Base-by-base conservation (phyloP, 2,113 vertebrate genomes). In the Anthoscopus minutus region DNA sequence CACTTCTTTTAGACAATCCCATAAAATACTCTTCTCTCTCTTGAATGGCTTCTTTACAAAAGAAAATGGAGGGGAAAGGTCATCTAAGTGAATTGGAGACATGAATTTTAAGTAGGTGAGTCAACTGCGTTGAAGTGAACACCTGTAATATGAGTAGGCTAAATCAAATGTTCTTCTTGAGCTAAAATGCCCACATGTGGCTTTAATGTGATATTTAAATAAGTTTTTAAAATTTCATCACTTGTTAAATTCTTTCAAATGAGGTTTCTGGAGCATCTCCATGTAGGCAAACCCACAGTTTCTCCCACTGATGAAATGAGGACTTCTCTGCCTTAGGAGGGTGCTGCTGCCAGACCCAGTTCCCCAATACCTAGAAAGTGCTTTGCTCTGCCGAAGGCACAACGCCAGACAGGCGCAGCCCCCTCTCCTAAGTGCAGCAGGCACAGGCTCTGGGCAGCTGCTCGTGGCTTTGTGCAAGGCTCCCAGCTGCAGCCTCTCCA, bases 391-490 rank as follows among this genome's bases (percentile, higher is more conserved):
- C 21, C 1, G 18, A 38, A 58, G 51, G 51, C 79, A 7, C 0
- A 1, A 77, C 57, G 57, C 44, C 62, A 89, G 70, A 4, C 0
- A 0, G 3, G 25, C 3, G 0, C 27, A 19, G 40, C 18, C 86
- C 16, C 76, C 54, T 17, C n/a, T 44, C 1, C 1, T 16, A 5
- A 66, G 48, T 3, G 38, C 62, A n/a, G 73, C 57, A 64, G 33
- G 7, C 6, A 10, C 25, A 1, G 67, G 38, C 45, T 81, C 37
- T 56, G 74, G 57, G 61, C 69, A 74, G 51, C 81, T 74, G 77
- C 57, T 7, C 0, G 1, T 57, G 80, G 35, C 23, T 54, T 42
- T 40, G 44, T 56, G 81, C 4, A 5, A 30, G 67, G 60, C 40
- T 70, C 24, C 60, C 64, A 44, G 58, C 50, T 69, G 64, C 19